Base-by-base conservation (phyloP, 2,888 invertebrate genomes). In the Drosophila mettleri region DNA sequence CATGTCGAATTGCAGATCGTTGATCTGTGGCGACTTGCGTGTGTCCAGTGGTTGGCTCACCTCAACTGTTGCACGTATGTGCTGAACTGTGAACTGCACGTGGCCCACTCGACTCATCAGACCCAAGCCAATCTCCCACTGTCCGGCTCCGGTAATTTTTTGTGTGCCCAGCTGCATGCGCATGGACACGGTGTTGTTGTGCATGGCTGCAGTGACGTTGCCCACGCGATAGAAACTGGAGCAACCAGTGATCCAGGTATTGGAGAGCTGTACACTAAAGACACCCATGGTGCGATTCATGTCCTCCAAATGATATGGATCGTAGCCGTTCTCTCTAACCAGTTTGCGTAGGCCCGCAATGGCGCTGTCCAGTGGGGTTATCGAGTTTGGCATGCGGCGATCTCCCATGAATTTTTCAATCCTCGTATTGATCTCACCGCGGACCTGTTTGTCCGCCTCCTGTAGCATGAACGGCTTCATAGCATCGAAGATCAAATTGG, bases 161-260 rank as follows among this genome's bases (percentile, higher is more conserved):
- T 97, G 96, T 0, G 97, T 97, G 22, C 97, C 97, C 31, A 97
- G 94, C 89, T 96, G 95, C 78, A 97, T 92, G 46, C 91, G 74
- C 27, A 92, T 43, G 3, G 84, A 92, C 4, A 95, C 93, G 0
- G 95, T 95, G 69, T 96, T 95, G 74, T 97, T 96, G 80, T 94
- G 94, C 93, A 97, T 94, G 76, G 94, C 94, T 24, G 96, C 93
- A 0, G 94, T 94, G 55, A 97, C 95, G 81, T 97, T 95, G 1
- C 96, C 97, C 33, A 96, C 95, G 53, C 97, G 94, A 90, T 97
- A 96, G 85, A 98, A 95, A 5, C 96, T 96, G 0, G 97, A 95
- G 55, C 96, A 91, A 0, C 98, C 98, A 34, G 94, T 94, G 14
- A 97, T 89, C 95, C 96, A 96, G 0, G 97, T 97, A 74, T 97